A percentile compares a stretch with the other conserved stretches of the same genome.
Evolutionary conservation across 2,113 vertebrate species (phyloP).

Genomic region (Falcunculus frontatus): DNA sequence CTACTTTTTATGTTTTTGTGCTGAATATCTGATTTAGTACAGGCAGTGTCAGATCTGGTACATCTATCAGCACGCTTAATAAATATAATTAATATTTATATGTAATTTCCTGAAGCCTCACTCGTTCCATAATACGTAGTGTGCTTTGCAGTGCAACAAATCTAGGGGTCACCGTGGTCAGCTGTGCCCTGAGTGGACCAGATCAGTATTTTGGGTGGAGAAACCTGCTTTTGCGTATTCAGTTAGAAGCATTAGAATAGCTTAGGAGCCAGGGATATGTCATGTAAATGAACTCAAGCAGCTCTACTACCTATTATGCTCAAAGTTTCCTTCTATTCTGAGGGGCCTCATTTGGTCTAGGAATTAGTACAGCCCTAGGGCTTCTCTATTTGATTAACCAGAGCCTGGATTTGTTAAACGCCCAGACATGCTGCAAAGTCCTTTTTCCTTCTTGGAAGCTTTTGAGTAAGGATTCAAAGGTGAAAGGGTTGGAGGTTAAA

Average conservation of each 20-base stretch:
- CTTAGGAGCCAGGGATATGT: not conserved
- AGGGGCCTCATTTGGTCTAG: slow-evolving; percentile 9
- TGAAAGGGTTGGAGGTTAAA: slow-evolving; percentile 60
- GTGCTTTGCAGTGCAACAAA: not conserved
- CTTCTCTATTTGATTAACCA: slow-evolving; percentile 43
- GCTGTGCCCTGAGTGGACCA: not conserved
- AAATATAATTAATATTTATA: not conserved
- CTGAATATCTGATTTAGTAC: not conserved
- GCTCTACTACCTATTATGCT: slow-evolving; percentile 28
- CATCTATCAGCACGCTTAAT: not conserved
- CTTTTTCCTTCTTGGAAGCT: slow-evolving; percentile 34
- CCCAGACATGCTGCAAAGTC: slow-evolving; percentile 23
- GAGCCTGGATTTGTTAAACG: slow-evolving; percentile 50
- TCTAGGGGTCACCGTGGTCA: not conserved
- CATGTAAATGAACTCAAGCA: slow-evolving; percentile 47
- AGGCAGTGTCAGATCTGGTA: not conserved
- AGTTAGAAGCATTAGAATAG: not conserved
- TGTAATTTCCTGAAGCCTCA: not conserved
- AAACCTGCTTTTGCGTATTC: not conserved
- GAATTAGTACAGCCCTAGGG: slow-evolving; percentile 55
- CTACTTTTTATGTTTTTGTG: not conserved
- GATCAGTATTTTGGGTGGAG: slow-evolving; percentile 8
- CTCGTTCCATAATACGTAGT: not conserved
- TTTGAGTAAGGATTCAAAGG: slow-evolving; percentile 56
- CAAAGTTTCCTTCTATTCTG: slow-evolving; percentile 5